Base-by-base conservation (phyloP, 92 coral and sea anemone genomes). In the Virgularia gustaviana region DNA sequence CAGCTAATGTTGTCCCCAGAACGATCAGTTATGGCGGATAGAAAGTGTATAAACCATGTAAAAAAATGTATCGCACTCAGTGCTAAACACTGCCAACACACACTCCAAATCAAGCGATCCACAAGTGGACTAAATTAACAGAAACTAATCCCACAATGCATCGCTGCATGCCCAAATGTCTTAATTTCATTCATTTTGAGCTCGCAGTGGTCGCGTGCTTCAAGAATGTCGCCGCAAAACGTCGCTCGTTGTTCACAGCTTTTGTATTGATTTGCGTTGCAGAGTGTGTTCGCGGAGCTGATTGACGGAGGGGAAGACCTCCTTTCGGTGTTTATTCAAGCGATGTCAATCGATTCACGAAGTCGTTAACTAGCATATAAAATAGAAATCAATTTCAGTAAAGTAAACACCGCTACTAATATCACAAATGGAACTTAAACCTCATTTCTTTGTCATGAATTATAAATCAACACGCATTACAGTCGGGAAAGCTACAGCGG, bases 61-160 rank as follows among this genome's bases (percentile, higher is more conserved):
- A 9, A 16, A 12, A 22, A 22, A 12, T n/a, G n/a, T n/a, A n/a
- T n/a, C n/a, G n/a, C n/a, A n/a, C n/a, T 13, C 38, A 31, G n/a
- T 6, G 19, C 39, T 19, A 60, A 12, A 42, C 34, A 42, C 66
- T 60, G 34, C 43, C 66, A 47, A 34, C 34, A 13, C 43, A 33
- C 19, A 7, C 20, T 31, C 34, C 20, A 60, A 35, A 57, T 30
- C 6, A 20, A 8, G 2, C 18, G 16, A 15, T 60, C 18, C 12
- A 33, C 0, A 2, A 37, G 11, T 47, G 28, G 45, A 33, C 18
- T 4, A 23, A 29, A 49, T 68, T 35, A 32, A 4, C 55, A 49
- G 49, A 49, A 18, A 68, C 33, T 42, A n/a, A 68, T 68, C 75
- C 75, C 75, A 68, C 44, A 49, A 68, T 68, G 44, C 75, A 49